Evolutionary conservation across 2,113 vertebrate species (phyloP), one percentile per base, ranked within the genome.

Genomic region (Eretmochelys imbricata): DNA sequence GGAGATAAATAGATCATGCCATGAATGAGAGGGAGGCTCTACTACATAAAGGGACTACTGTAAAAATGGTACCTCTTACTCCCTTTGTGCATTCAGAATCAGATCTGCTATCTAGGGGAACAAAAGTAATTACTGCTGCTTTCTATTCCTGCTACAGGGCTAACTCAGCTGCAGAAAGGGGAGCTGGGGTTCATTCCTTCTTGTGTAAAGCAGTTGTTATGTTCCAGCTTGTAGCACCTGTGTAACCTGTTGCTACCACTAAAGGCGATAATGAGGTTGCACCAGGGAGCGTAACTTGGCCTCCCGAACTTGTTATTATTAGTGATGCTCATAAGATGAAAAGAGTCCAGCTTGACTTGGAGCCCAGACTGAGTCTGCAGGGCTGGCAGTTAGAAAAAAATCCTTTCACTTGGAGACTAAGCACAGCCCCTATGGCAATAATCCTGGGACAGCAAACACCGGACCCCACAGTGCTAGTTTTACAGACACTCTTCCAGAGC

Each of bases 261-360:
- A 49, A 50, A 6, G 27, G 65, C 1, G 1, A 31, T 62, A 62
- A 10, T 24, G 75, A 9, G 76, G n/a, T 9, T 46, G 72, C 46
- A 19, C 13, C 0, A 35, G 0, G 2, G 1, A 93, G 80, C 35
- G 83, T 48, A 20, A 8, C 0, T 51, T 27, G 25, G 9, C 2
- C 78, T 79, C 80, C 35, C 29, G 65, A 38, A 29, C n/a, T 42
- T 24, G 48, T 49, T 81, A 65, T 69, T 55, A 55, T 6, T 50
- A 88, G 82, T 85, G 50, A 27, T 14, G 27, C 10, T 22, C 4
- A 42, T 59, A 0, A 0, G 88, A 51, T 55, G 31, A 79, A 65
- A 27, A 83, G 75, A 62, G 16, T 8, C 48, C 46, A 69, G 20
- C 17, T 54, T 19, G 76, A 81, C 54, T 54, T 6, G 31, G 46